Percentiles rank a stretch among this genome's conserved stretches.
These are phyloP conservation scores for Heliconius nattereri DNA, from an alignment of 1,140 invertebrate species.

Conservation along the genomic window DNA sequence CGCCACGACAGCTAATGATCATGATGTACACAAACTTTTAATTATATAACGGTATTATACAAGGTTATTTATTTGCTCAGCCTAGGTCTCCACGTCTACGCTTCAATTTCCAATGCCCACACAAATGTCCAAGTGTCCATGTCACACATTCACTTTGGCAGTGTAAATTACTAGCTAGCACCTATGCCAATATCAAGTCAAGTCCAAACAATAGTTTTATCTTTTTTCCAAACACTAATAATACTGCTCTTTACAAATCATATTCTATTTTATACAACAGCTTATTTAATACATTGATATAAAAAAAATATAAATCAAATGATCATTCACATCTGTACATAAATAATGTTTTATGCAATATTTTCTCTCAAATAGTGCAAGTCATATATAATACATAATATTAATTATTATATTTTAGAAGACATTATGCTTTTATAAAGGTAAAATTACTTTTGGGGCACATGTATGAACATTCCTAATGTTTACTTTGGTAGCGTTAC, in stretches of 20 bases:
- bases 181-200: slow-evolving; percentile 42
- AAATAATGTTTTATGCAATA: slow-evolving; percentile 20
- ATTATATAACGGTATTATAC: neutral
- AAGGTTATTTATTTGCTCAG: neutral
- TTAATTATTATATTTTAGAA: slow-evolving; percentile 9
- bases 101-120: slow-evolving; percentile 8
- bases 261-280: slow-evolving; percentile 20
- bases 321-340: slow-evolving; percentile 20
- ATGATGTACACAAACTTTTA: too few species aligned
- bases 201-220: slow-evolving; percentile 34
- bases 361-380: slow-evolving; percentile 22
- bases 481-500: slow-evolving; percentile 56
- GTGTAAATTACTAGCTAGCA: slow-evolving; percentile 56
- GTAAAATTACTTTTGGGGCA: slow-evolving; percentile 4
- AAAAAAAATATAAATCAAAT: slow-evolving; percentile 13
- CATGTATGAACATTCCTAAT: slow-evolving; percentile 6
- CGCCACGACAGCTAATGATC: too few species aligned
- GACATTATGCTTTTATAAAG: slow-evolving; percentile 15
- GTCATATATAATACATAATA: neutral
- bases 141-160: slow-evolving; percentile 46
- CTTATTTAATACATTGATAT: slow-evolving; percentile 7
- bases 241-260: slow-evolving; percentile 58
- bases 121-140: slow-evolving; percentile 27
- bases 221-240: slow-evolving; percentile 54
- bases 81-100: slow-evolving; percentile 14